A percentile compares a stretch with the other conserved stretches of the same genome.
Evolutionary conservation across 1,140 invertebrate species (phyloP).

Genomic region (Geopemphigus sp.): DNA sequence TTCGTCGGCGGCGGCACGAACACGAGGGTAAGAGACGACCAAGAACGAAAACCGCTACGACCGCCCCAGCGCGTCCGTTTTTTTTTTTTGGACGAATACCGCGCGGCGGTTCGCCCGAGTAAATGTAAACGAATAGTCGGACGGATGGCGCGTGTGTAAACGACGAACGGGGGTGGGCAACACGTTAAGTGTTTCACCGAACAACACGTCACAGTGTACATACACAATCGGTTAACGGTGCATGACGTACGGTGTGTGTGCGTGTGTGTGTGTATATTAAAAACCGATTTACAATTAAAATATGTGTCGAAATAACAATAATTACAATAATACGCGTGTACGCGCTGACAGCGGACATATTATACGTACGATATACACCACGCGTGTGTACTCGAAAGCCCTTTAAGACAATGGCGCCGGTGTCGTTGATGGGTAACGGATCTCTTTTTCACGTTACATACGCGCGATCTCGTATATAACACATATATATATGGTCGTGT

Average conservation of each 20-base stretch:
- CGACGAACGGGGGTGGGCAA: conserved; percentile 32
- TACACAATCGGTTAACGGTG: conserved; percentile 43
- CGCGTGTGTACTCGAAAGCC: conserved; percentile 1
- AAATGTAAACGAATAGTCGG: too few relatives aligned
- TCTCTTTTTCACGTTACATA: too few relatives aligned
- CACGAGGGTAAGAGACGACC: too few relatives aligned
- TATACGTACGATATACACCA: too few relatives aligned
- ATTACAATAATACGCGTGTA: not conserved
- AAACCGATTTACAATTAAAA: conserved; percentile 43
- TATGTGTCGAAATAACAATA: conserved; percentile 37
- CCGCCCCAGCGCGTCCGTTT: too few relatives aligned
- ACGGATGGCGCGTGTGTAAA: too few relatives aligned
- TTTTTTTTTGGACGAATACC: too few relatives aligned
- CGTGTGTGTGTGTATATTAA: conserved; percentile 33
- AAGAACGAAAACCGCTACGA: too few relatives aligned
- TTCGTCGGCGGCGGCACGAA: too few relatives aligned
- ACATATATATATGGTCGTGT: not conserved
- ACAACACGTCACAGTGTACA: not conserved
- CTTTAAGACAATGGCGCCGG: conserved; percentile 36
- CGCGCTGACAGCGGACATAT: not conserved
- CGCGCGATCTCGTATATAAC: too few relatives aligned
- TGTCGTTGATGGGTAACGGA: conserved; percentile 39
- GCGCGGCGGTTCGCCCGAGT: too few relatives aligned
- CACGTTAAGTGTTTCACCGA: conserved; percentile 38
- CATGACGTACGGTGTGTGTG: conserved; percentile 7